Conservation (phyloP, 2,113 vertebrate genomes). For the Nothoprocta perdicaria region DNA sequence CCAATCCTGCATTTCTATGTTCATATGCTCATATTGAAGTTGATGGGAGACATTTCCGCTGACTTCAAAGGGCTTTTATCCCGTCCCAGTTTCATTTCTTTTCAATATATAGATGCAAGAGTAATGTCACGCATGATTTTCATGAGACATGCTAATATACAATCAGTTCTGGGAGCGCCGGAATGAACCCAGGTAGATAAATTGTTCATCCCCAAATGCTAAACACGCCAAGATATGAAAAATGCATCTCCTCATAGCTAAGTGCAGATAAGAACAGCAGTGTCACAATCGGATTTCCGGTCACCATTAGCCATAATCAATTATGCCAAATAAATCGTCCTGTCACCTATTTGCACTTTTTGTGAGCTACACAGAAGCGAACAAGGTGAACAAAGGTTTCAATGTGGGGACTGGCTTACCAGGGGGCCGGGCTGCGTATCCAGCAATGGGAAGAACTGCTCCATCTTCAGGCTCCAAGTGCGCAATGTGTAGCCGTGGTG, state of each 20-base stretch:
- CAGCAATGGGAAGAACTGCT: background rate
- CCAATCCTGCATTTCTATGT: background rate
- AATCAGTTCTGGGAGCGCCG: conserved; percentile 36
- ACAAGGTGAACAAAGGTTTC: background rate
- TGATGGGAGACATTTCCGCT: conserved; percentile 17
- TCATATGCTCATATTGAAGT: conserved; percentile 4
- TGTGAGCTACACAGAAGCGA: background rate
- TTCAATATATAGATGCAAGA: conserved; percentile 39
- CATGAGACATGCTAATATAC: conserved; percentile 32
- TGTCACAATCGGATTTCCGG: background rate
- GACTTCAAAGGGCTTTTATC: conserved; percentile 51
- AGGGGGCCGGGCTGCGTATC: background rate
- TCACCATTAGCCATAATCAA: background rate
- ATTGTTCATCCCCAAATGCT: conserved; percentile 27
- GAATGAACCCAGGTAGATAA: conserved; percentile 40
- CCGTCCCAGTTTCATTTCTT: conserved; percentile 4
- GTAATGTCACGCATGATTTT: conserved; percentile 57
- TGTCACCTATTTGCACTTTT: accelerated
- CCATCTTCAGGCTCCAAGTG: accelerated
- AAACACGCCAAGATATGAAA: conserved; percentile 19
- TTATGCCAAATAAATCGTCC: background rate
- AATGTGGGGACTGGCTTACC: background rate
- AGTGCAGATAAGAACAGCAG: background rate
- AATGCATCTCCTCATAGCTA: background rate
- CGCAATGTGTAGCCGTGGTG: background rate